Evolutionary conservation across 2,888 invertebrate genomes (phyloP).

Genomic region (Yponomeuta plumbellus): DNA sequence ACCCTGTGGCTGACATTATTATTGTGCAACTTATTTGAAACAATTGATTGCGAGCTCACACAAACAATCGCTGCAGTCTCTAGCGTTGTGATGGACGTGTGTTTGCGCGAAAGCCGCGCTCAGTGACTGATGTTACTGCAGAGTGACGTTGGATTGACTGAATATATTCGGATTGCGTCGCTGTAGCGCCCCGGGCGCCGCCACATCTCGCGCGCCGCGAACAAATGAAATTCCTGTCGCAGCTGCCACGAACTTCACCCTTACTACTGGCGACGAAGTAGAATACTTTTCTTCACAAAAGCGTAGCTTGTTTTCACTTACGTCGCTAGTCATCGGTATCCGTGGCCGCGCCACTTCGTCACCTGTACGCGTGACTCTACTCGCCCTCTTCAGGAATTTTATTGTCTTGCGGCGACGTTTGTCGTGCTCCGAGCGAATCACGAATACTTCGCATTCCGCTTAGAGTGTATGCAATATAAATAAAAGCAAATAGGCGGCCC

Average conservation of each 20-base stretch:
- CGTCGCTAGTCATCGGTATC: background rate
- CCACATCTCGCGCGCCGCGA: background rate
- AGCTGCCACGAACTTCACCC: background rate
- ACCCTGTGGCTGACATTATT: background rate
- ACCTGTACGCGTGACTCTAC: background rate
- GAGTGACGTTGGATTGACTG: background rate
- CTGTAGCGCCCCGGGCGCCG: background rate
- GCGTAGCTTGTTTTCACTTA: background rate
- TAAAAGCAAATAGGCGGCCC: background rate
- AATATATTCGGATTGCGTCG: background rate
- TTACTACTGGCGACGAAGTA: background rate
- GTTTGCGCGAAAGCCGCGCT: background rate
- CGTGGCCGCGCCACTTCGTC: background rate
- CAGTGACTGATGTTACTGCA: background rate
- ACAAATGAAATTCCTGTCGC: background rate
- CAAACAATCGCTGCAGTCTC: background rate
- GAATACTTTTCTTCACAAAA: background rate
- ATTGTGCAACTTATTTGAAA: background rate
- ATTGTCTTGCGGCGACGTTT: background rate
- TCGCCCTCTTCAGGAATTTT: background rate
- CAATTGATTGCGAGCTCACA: background rate
- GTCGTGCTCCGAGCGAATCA: slow-evolving; percentile 1
- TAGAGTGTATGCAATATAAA: background rate
- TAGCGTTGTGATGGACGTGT: background rate
- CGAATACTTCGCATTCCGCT: background rate